A percentile compares a stretch with the other conserved stretches of the same genome.
Conservation (phyloP, 2,113 vertebrate species). For the Alouatta palliata region DNA sequence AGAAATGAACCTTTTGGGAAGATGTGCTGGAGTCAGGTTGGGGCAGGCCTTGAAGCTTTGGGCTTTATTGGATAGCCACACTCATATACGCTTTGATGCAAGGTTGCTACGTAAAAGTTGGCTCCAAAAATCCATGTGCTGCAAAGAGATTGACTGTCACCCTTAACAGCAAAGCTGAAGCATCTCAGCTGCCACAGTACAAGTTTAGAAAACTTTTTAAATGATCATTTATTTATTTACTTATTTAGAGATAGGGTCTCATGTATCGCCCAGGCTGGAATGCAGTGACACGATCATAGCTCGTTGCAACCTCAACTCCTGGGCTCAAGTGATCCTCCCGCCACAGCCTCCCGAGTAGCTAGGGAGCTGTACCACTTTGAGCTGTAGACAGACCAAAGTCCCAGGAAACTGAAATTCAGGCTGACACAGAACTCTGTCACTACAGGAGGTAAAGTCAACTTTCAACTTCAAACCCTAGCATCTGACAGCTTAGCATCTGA, state of each 20-base stretch:
- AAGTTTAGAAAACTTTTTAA: background rate
- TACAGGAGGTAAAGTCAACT: conserved; percentile 64
- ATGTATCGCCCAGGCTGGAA: background rate
- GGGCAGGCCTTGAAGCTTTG: background rate
- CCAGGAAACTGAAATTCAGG: conserved; percentile 75
- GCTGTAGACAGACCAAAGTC: conserved; percentile 74
- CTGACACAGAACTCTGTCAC: conserved; percentile 66
- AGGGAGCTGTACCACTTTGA: conserved; percentile 31
- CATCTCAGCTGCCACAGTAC: background rate
- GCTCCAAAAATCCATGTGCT: background rate
- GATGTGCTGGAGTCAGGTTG: background rate
- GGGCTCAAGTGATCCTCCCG: background rate
- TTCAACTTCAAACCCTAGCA: conserved; percentile 59
- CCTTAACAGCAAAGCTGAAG: background rate
- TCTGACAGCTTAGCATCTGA: conserved; percentile 56
- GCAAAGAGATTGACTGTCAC: background rate
- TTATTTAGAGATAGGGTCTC: background rate
- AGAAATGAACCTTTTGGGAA: background rate
- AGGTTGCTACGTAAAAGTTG: background rate
- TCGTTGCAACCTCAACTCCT: background rate
- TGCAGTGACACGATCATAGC: background rate
- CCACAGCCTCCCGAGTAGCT: background rate
- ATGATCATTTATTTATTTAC: background rate
- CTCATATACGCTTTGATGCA: background rate
- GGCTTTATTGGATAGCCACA: background rate